Conservation (phyloP, 1,140 invertebrate genomes). For the Nixonia krombeini region DNA sequence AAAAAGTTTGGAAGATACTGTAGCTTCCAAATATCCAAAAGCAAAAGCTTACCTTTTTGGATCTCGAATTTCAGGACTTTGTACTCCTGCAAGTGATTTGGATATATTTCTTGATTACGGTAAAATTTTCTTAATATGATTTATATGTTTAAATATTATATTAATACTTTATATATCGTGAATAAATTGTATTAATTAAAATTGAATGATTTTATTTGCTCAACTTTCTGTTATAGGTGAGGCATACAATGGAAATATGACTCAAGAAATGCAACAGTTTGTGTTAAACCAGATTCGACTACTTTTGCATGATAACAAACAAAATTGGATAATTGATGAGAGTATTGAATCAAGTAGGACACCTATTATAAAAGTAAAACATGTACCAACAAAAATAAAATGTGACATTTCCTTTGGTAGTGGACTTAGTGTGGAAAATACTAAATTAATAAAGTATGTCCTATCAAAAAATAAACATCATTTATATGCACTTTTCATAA, state of each 20-base stretch:
- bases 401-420: conserved; percentile 75
- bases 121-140: conserved; percentile 27
- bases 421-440: conserved; percentile 73
- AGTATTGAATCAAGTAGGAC: conserved; percentile 54
- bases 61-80: conserved; percentile 67
- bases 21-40: conserved; percentile 19
- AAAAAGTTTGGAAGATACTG: conserved; percentile 33
- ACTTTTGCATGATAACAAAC: conserved; percentile 20
- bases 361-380: conserved; percentile 73
- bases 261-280: too few relatives aligned
- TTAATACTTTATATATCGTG: too few relatives aligned
- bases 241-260: too few relatives aligned
- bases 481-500: too few relatives aligned
- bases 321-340: conserved; percentile 46
- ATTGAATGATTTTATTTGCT: too few relatives aligned
- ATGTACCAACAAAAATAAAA: conserved; percentile 64
- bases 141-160: too few relatives aligned
- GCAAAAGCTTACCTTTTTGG: conserved; percentile 67
- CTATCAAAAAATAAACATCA: too few relatives aligned
- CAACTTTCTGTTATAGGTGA: too few relatives aligned
- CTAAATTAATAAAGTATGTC: conserved; percentile 66
- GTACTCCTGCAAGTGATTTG: conserved; percentile 66
- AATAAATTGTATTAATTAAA: too few relatives aligned
- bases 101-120: conserved; percentile 72
- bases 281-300: conserved; percentile 5